These are phyloP conservation scores for Samia ricini DNA, from an alignment of 1,140 invertebrate genomes.

Conservation along the genomic window DNA sequence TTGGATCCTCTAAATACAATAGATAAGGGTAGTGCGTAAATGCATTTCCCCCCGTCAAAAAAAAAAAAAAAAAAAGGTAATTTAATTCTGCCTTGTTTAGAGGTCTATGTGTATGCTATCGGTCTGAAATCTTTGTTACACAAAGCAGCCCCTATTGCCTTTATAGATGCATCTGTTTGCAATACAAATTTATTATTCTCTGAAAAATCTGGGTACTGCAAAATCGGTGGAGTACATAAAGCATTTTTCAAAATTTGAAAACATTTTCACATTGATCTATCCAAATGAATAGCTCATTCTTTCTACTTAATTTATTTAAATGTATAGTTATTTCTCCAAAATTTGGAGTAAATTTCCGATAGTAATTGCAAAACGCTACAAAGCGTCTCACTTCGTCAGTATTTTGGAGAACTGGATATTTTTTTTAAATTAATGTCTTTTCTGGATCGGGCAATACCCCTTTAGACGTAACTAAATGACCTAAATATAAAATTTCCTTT, in stretches of 20 bases:
- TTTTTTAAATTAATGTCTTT: slow-evolving; percentile 52
- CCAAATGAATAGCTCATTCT: slow-evolving; percentile 17
- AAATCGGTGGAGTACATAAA: slow-evolving; percentile 26
- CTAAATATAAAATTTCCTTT: slow-evolving; percentile 57
- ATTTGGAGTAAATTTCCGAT: slow-evolving; percentile 32
- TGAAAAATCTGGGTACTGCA: slow-evolving; percentile 31
- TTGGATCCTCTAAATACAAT: too few relatives aligned
- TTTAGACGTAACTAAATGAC: slow-evolving; percentile 42
- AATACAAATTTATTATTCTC: too few relatives aligned
- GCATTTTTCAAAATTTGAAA: slow-evolving; percentile 42
- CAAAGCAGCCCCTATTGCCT: too few relatives aligned
- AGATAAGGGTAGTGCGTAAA: too few relatives aligned
- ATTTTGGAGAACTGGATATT: slow-evolving; percentile 56
- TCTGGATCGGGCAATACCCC: slow-evolving; percentile 63
- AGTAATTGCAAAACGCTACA: slow-evolving; percentile 65
- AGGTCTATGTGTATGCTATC: too few relatives aligned
- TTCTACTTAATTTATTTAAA: slow-evolving; percentile 18
- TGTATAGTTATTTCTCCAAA: slow-evolving; percentile 18
- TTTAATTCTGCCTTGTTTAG: too few relatives aligned
- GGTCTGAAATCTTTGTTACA: too few relatives aligned
- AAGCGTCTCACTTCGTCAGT: slow-evolving; percentile 59
- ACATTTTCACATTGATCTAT: slow-evolving; percentile 27
- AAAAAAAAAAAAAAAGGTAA: too few relatives aligned
- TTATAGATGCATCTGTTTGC: too few relatives aligned
- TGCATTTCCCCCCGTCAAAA: too few relatives aligned